phyloP scores from a whole-genome alignment of 1,140 invertebrate genomes.

The Reticulitermes speratus region DNA sequence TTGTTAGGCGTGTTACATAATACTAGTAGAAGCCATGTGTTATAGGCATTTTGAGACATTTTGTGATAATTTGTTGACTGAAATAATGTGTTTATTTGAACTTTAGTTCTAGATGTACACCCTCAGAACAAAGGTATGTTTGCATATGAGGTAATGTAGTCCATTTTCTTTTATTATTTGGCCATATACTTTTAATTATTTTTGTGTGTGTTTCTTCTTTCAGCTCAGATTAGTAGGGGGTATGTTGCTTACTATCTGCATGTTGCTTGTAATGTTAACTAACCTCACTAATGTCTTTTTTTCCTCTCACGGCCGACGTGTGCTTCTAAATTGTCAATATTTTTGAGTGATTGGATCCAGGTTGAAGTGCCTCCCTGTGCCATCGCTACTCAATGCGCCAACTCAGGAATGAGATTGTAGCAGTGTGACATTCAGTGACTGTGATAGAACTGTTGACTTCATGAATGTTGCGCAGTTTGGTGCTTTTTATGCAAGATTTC shows the following conservation, averaged over 20 bases:
- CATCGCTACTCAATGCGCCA: neutral
- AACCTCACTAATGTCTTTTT: neutral
- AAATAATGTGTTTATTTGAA: slow-evolving; percentile 15
- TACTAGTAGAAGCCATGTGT: neutral
- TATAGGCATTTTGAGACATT: neutral
- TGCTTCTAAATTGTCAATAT: neutral
- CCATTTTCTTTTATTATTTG: neutral
- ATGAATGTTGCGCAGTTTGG: neutral
- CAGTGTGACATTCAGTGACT: neutral
- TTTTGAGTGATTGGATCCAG: neutral
- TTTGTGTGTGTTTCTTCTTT: neutral
- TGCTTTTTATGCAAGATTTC: neutral
- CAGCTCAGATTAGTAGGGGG: neutral
- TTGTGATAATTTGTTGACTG: neutral
- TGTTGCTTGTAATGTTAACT: neutral
- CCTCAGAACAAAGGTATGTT: slow-evolving; percentile 2
- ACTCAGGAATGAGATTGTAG: neutral
- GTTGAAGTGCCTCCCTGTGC: neutral
- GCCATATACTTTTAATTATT: neutral
- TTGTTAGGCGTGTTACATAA: neutral
- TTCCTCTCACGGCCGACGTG: neutral
- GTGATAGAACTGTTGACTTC: slow-evolving; percentile 11
- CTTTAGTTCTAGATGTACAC: neutral
- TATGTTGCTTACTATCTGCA: neutral
- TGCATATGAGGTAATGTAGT: neutral